These are phyloP conservation scores for Tenthredo amoena DNA, from an alignment of 2,888 invertebrate genomes.

Conservation along the genomic window DNA sequence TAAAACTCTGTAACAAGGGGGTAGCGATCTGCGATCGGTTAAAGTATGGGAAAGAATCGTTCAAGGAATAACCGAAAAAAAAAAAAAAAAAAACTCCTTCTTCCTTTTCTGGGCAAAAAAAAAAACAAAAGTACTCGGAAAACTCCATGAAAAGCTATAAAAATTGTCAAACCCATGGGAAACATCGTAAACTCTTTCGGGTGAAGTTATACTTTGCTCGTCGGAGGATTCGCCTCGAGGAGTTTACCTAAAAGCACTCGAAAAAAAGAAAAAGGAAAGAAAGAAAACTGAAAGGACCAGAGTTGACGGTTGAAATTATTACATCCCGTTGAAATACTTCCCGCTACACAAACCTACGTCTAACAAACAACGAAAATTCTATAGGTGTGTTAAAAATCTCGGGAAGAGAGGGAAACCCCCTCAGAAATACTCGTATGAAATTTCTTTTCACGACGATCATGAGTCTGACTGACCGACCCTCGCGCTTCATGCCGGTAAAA, in stretches of 20 bases:
- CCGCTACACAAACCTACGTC: neutral
- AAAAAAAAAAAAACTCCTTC: neutral
- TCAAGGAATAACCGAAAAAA: neutral
- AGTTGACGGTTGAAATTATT: neutral
- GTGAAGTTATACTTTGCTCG: too few species aligned
- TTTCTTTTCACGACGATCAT: neutral
- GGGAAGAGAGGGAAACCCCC: neutral
- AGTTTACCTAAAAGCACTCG: too few species aligned
- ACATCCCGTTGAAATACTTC: too few species aligned
- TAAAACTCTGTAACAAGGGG: neutral
- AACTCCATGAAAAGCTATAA: neutral
- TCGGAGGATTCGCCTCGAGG: too few species aligned
- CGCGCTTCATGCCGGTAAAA: neutral
- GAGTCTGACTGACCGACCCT: neutral
- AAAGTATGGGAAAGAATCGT: neutral
- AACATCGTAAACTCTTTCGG: too few species aligned
- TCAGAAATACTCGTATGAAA: neutral
- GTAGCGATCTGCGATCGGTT: constrained; percentile 8
- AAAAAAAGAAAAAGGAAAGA: too few species aligned
- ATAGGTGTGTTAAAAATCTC: neutral
- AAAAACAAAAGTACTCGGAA: neutral
- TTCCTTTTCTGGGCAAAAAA: neutral
- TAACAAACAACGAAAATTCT: neutral
- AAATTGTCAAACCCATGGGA: neutral
- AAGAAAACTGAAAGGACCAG: neutral